Base-by-base conservation (phyloP, 2,797 vertebrate genomes). In the Brotula barbata region DNA sequence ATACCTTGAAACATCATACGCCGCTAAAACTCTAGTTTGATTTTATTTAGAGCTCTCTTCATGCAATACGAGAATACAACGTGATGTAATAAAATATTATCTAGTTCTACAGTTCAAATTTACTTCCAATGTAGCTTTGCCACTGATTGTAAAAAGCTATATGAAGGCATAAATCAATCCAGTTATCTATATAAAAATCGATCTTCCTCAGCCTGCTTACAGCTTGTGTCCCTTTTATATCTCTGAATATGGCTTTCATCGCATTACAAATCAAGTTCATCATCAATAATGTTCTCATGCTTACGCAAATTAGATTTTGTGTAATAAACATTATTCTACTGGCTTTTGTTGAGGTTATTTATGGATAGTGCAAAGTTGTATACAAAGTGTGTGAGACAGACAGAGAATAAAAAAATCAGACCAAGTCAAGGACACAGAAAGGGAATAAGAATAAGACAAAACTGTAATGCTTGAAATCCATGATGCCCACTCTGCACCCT, bases 391-490 rank as follows among this genome's bases (percentile, higher is more conserved):
- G 37, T 14, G 23, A 44, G 7, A 55, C n/a, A 36, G 13, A 52
- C 25, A 28, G 25, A 28, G n/a, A n/a, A n/a, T n/a, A n/a, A 33
- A 7, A 33, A 33, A 33, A 33, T 40, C 16, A 44, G 42, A 40
- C n/a, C n/a, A 14, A 41, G 34, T 10, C 6, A 17, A 48, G 13
- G 20, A 53, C 10, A 66, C 17, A 52, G 16, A 22, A 7, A 20
- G 54, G 25, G 31, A 40, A 19, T 9, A 21, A 12, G 39, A 61
- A 45, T 15, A 28, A 13, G 9, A 64, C 48, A 54, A 57, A 57
- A 58, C 11, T 31, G 50, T 71, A 73, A 73, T 75, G 74, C 54
- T 80, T 51, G 14, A 58, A 81, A 75, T 79, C 55, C 36, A 55
- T 43, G 52, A 73, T 64, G 60, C 52, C 47, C 25, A 5, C 55